Percentiles rank a stretch among this genome's conserved stretches.
Conservation (phyloP, 1,140 invertebrate species). For the Drosophila pallidifrons region DNA sequence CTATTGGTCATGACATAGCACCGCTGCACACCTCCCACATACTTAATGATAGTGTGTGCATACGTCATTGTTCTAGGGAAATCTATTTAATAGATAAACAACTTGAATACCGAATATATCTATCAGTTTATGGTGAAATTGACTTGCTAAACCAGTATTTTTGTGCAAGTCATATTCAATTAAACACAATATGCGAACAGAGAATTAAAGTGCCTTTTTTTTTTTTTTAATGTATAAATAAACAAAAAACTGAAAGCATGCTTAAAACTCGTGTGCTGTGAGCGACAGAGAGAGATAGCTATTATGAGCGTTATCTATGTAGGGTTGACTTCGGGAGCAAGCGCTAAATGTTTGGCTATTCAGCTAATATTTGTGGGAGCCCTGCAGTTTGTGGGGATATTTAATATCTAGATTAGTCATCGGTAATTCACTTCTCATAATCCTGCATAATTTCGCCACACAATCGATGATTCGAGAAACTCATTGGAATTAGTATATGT, state of each 20-base stretch:
- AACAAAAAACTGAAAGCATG: slow-evolving; percentile 12
- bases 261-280: slow-evolving; percentile 18
- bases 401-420: slow-evolving; percentile 1
- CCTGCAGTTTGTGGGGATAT: neutral
- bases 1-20: slow-evolving; percentile 1
- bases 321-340: neutral
- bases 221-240: neutral
- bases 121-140: slow-evolving; percentile 53
- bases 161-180: slow-evolving; percentile 62
- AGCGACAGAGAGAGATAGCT: neutral
- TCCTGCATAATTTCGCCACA: neutral
- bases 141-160: slow-evolving; percentile 1
- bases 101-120: neutral
- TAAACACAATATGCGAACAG: slow-evolving; percentile 36
- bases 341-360: neutral
- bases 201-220: slow-evolving; percentile 11
- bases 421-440: neutral
- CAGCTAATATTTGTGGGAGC: slow-evolving; percentile 13
- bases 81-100: slow-evolving; percentile 41
- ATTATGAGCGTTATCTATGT: neutral
- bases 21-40: slow-evolving; percentile 1
- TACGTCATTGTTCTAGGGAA: slow-evolving; percentile 65
- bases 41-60: neutral
- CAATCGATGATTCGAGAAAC: neutral
- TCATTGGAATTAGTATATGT: no score